These are phyloP conservation scores for Oryzaephilus surinamensis DNA, from an alignment of 1,140 invertebrate species.

Conservation along the genomic window DNA sequence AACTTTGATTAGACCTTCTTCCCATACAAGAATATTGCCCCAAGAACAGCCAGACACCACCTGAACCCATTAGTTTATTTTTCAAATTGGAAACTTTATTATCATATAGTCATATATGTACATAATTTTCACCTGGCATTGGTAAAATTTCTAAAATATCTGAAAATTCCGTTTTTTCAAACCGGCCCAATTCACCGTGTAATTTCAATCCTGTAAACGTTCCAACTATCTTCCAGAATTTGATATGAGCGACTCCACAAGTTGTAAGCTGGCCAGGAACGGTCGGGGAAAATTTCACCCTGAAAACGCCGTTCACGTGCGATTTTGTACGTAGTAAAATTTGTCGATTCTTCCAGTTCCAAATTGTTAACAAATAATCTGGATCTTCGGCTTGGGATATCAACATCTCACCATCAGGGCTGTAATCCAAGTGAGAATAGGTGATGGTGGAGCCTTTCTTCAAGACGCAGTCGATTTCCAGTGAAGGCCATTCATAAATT, in stretches of 20 bases:
- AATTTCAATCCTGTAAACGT: slow-evolving; percentile 87
- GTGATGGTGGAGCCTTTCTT: slow-evolving; percentile 57
- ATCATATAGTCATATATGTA: neutral
- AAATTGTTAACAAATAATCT: slow-evolving; percentile 78
- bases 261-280: slow-evolving; percentile 66
- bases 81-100: neutral
- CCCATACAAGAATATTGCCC: slow-evolving; percentile 86
- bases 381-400: slow-evolving; percentile 75
- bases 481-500: slow-evolving; percentile 70
- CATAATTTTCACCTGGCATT: slow-evolving; percentile 67
- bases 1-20: slow-evolving; percentile 73
- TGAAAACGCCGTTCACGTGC: slow-evolving; percentile 65
- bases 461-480: slow-evolving; percentile 61
- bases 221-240: slow-evolving; percentile 85
- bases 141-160: slow-evolving; percentile 75
- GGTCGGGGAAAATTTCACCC: slow-evolving; percentile 68
- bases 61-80: too few relatives aligned
- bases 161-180: slow-evolving; percentile 83
- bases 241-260: slow-evolving; percentile 68
- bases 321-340: slow-evolving; percentile 69
- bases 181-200: slow-evolving; percentile 72
- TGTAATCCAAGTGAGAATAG: slow-evolving; percentile 51
- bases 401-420: slow-evolving; percentile 65
- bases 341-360: slow-evolving; percentile 66
- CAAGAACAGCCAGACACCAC: slow-evolving; percentile 75